Evolutionary conservation across 1,140 invertebrate genomes (phyloP).

Genomic region (Drosophila kohkoa): DNA sequence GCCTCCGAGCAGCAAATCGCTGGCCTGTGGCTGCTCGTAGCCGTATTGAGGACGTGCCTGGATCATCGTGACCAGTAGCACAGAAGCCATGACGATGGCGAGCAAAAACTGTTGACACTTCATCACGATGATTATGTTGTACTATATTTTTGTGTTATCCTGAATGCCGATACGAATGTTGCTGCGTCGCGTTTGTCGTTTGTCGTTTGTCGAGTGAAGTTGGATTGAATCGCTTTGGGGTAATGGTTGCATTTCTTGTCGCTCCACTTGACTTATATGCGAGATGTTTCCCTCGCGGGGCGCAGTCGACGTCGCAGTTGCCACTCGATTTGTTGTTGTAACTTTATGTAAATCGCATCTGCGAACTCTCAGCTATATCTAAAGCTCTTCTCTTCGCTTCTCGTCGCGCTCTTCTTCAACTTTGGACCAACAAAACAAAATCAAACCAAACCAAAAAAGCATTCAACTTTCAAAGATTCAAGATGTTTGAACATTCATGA

Average conservation of each 20-base stretch:
- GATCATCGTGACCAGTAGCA: conserved; percentile 34
- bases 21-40: conserved; percentile 62
- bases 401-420: too few species aligned
- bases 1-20: conserved; percentile 38
- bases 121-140: neutral
- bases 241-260: conserved; percentile 76
- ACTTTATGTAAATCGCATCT: conserved; percentile 67
- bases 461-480: conserved; percentile 11
- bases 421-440: too few species aligned
- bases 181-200: conserved; percentile 44
- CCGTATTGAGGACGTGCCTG: conserved; percentile 76
- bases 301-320: conserved; percentile 20
- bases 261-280: conserved; percentile 80
- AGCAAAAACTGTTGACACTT: conserved; percentile 35
- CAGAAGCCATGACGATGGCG: conserved; percentile 15
- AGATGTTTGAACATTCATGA: conserved; percentile 23
- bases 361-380: too few species aligned
- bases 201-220: conserved; percentile 8
- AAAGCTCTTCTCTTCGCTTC: neutral
- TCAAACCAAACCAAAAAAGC: neutral
- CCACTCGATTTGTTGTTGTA: conserved; percentile 49
- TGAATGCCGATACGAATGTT: conserved; percentile 14
- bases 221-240: conserved; percentile 60
- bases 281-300: conserved; percentile 43
- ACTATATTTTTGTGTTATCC: conserved; percentile 40